Evolutionary conservation across 2,888 invertebrate species (phyloP).

Genomic region (Gastrophysa polygoni): DNA sequence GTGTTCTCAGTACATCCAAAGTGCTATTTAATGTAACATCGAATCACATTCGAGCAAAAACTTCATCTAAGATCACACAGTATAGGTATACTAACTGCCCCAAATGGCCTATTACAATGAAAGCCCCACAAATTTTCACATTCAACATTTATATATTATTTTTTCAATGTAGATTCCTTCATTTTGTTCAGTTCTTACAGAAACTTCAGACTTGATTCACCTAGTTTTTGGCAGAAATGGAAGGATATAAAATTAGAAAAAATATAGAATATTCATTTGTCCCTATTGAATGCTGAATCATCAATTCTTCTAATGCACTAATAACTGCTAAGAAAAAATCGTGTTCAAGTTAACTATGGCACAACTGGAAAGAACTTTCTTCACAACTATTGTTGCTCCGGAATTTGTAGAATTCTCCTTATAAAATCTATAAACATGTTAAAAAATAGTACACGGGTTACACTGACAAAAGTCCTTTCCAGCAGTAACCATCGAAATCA

Average conservation of each 20-base stretch:
- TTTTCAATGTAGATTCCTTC: not conserved
- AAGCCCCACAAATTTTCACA: not conserved
- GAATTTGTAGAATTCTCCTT: too few relatives aligned
- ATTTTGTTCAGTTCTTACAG: not conserved
- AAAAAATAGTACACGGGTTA: too few relatives aligned
- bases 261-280: too few relatives aligned
- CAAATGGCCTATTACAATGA: not conserved
- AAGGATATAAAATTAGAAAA: not conserved
- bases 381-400: too few relatives aligned
- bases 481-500: too few relatives aligned
- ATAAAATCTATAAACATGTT: too few relatives aligned
- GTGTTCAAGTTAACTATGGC: too few relatives aligned
- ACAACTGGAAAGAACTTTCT: too few relatives aligned
- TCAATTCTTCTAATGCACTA: too few relatives aligned
- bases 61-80: slow-evolving; percentile 12
- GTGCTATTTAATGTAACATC: slow-evolving; percentile 28
- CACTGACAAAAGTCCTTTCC: too few relatives aligned
- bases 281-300: too few relatives aligned
- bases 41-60: slow-evolving; percentile 23
- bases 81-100: not conserved
- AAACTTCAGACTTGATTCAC: not conserved
- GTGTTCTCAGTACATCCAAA: slow-evolving; percentile 20
- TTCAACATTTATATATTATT: not conserved
- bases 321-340: too few relatives aligned
- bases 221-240: not conserved